These are phyloP conservation scores for Cettia cetti DNA, from an alignment of 2,113 vertebrate species.

Conservation along the genomic window DNA sequence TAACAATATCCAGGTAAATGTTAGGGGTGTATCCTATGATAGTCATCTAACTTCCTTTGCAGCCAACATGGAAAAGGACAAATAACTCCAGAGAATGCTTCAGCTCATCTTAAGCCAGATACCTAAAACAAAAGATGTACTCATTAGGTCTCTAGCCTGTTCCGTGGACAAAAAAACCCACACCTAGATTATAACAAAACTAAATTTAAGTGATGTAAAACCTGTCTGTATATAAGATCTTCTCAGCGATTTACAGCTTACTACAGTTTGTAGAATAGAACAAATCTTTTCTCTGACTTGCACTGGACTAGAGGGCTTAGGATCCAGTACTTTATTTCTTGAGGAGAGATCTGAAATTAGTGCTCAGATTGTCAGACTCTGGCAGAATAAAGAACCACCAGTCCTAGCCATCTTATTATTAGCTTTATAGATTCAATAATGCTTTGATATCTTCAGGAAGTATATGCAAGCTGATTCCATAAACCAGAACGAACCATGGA, in stretches of 20 bases:
- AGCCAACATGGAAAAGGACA: not conserved
- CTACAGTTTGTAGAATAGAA: not conserved
- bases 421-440: not conserved
- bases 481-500: not conserved
- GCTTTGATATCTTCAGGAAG: not conserved
- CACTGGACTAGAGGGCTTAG: not conserved
- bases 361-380: not conserved
- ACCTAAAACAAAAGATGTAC: not conserved
- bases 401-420: not conserved
- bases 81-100: not conserved
- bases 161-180: not conserved
- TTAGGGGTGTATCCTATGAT: not conserved
- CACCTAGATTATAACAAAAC: not conserved
- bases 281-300: not conserved
- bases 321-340: not conserved
- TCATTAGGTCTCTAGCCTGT: not conserved
- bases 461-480: not conserved
- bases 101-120: not conserved
- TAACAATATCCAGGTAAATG: not conserved
- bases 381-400: not conserved
- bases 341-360: not conserved
- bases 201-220: not conserved
- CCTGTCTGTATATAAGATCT: not conserved
- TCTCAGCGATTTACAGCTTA: not conserved
- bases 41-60: not conserved